These are phyloP conservation scores for Masticophis lateralis DNA, from an alignment of 2,797 vertebrate genomes.

Conservation along the genomic window DNA sequence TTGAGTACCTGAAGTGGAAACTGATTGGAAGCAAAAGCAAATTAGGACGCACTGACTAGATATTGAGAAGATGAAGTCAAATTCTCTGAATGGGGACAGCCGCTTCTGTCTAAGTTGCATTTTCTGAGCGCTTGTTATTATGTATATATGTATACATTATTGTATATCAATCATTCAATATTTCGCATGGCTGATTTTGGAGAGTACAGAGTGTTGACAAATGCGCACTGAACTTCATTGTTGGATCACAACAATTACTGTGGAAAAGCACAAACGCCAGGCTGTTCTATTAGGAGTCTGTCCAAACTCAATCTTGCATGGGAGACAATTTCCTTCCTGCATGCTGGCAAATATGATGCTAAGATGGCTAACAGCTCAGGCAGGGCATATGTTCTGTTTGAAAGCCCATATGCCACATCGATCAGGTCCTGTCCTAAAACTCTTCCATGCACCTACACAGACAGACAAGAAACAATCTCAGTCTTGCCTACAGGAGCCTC, in stretches of 20 bases:
- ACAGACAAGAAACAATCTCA: neutral
- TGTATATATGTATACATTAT: neutral
- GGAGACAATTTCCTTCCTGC: neutral
- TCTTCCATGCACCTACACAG: neutral
- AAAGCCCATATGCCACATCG: neutral
- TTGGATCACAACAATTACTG: conserved; percentile 26
- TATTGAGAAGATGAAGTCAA: neutral
- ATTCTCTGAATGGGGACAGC: neutral
- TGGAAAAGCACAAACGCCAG: neutral
- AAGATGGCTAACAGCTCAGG: neutral
- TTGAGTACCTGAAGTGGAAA: neutral
- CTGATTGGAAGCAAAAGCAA: neutral
- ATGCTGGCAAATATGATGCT: neutral
- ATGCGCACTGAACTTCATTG: conserved; percentile 11
- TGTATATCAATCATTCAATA: neutral
- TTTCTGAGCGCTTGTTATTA: neutral
- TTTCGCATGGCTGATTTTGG: conserved; percentile 2
- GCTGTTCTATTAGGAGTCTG: neutral
- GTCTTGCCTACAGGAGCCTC: neutral
- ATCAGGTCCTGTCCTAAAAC: neutral
- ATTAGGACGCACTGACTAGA: neutral
- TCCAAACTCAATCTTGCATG: neutral
- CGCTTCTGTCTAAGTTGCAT: neutral
- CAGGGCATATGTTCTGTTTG: neutral
- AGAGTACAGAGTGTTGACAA: conserved; percentile 21